Percentiles rank a stretch among this genome's conserved stretches.
phyloP scores from a whole-genome alignment of 23 tunicate species.

The Oikopleura albicans region DNA sequence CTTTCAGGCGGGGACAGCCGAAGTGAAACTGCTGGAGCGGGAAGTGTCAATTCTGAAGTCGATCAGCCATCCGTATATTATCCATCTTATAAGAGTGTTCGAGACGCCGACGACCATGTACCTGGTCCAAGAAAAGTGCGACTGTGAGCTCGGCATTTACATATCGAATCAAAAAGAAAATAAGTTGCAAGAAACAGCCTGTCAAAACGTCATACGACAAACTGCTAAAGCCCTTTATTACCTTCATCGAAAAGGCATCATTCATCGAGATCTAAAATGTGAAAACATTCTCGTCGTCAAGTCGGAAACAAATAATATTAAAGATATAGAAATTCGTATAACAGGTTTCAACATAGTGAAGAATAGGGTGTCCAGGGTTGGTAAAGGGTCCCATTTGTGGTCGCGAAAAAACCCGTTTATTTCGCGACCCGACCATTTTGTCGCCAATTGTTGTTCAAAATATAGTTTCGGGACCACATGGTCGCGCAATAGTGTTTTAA shows the following conservation, averaged over 20 bases:
- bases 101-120: conserved; percentile 12
- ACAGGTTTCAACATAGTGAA: not conserved
- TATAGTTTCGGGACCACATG: no score
- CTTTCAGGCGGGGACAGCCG: not conserved
- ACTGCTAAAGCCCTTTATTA: conserved; percentile 80
- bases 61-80: not conserved
- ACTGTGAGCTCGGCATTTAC: not conserved
- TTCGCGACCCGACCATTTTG: no score
- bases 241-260: conserved; percentile 53
- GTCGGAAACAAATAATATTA: not conserved
- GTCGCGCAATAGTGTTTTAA: no score
- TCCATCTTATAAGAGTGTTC: not conserved
- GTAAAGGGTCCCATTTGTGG: no score
- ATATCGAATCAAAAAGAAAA: not conserved
- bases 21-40: conserved; percentile 6
- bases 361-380: no score
- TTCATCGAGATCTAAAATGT: conserved; percentile 77
- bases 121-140: conserved; percentile 17
- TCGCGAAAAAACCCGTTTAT: no score
- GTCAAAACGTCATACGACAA: conserved; percentile 24
- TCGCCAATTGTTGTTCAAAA: no score
- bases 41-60: not conserved
- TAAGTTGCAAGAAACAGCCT: not conserved
- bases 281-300: conserved; percentile 36
- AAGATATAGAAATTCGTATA: not conserved